These are phyloP conservation scores for Papio anubis DNA, from an alignment of 2,113 vertebrate genomes.

Conservation along the genomic window DNA sequence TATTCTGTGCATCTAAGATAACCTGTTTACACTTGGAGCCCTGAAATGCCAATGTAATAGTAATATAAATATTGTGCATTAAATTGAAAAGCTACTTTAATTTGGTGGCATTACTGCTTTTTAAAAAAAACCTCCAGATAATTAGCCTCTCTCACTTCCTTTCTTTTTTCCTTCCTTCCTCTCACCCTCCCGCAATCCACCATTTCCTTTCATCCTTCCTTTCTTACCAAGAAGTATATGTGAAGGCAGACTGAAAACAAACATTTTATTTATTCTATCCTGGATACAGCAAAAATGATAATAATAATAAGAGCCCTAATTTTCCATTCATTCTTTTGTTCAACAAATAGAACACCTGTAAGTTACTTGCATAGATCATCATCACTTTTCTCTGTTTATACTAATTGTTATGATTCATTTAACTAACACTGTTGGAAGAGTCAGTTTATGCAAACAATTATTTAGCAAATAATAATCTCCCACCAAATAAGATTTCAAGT, in stretches of 20 bases:
- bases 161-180: background rate
- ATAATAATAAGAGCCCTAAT: background rate
- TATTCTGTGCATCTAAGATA: background rate
- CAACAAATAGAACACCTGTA: background rate
- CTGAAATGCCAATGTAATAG: background rate
- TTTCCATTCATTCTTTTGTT: slow-evolving; percentile 2
- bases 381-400: background rate
- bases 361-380: background rate
- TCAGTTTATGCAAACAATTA: background rate
- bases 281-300: background rate
- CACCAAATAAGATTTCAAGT: slow-evolving; percentile 25
- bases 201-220: background rate
- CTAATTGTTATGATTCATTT: background rate
- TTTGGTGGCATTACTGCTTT: background rate
- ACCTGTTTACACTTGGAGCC: background rate
- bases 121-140: background rate
- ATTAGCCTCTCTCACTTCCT: background rate
- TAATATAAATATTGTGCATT: background rate
- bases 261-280: background rate
- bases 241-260: background rate
- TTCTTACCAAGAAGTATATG: background rate
- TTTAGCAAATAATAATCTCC: slow-evolving; percentile 46
- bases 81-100: background rate
- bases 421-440: background rate
- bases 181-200: background rate